Percentiles rank a stretch among this genome's conserved stretches.
These are phyloP conservation scores for Conger conger DNA, from an alignment of 2,113 vertebrate species.

Conservation along the genomic window DNA sequence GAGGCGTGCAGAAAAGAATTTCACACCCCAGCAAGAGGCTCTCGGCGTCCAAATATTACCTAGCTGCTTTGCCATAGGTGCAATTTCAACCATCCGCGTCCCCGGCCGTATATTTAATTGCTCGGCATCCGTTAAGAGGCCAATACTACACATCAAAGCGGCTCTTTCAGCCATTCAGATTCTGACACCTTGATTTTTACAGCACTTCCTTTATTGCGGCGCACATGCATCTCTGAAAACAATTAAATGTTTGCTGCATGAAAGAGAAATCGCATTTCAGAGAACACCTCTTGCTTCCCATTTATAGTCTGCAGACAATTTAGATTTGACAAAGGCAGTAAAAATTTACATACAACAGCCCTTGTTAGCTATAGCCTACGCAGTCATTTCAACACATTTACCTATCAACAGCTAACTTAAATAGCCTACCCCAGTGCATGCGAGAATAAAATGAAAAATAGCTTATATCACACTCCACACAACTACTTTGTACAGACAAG, in stretches of 20 bases:
- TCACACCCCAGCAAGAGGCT: slow-evolving; percentile 54
- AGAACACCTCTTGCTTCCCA: not conserved
- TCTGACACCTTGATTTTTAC: slow-evolving; percentile 66
- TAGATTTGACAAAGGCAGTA: not conserved
- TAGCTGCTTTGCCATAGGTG: slow-evolving; percentile 48
- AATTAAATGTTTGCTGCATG: slow-evolving; percentile 49
- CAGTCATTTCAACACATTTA: slow-evolving; percentile 1
- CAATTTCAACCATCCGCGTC: slow-evolving; percentile 30
- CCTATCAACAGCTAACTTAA: not conserved
- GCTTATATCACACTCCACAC: not conserved
- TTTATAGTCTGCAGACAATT: not conserved
- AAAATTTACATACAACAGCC: slow-evolving; percentile 8
- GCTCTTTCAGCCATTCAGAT: slow-evolving; percentile 55
- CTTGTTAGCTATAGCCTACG: not conserved
- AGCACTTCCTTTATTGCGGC: slow-evolving; percentile 61
- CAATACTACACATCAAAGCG: slow-evolving; percentile 66
- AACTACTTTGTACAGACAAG: not conserved
- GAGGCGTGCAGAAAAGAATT: slow-evolving; percentile 53
- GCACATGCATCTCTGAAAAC: slow-evolving; percentile 37
- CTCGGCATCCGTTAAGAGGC: slow-evolving; percentile 59
- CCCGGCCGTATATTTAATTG: slow-evolving; percentile 60
- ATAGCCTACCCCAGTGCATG: not conserved
- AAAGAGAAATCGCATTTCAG: not conserved
- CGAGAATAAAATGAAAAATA: not conserved
- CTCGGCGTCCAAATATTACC: slow-evolving; percentile 42